Evolutionary conservation across 2,797 vertebrate species (phyloP).

Genomic region (Sphaeramia orbicularis): DNA sequence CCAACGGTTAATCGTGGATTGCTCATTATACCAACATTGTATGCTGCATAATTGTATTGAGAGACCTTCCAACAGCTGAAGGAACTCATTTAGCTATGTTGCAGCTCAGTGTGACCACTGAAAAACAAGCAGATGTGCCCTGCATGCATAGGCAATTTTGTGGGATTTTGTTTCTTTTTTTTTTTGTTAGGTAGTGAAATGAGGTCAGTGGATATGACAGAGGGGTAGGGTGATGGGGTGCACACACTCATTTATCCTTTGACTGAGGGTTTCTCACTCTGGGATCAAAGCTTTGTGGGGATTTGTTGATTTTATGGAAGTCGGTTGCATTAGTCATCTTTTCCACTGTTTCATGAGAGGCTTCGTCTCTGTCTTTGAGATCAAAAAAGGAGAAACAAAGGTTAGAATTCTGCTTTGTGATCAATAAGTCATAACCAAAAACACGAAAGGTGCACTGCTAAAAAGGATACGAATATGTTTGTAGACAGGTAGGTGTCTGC

Average conservation of each 20-base stretch:
- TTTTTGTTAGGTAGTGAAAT: constrained; percentile 20
- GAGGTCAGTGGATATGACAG: constrained; percentile 29
- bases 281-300: constrained; percentile 21
- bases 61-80: constrained; percentile 38
- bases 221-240: constrained; percentile 21
- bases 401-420: too few relatives aligned
- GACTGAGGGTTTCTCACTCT: constrained; percentile 21
- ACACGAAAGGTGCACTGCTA: too few relatives aligned
- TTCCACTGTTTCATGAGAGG: constrained; percentile 33
- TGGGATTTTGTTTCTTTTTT: not conserved
- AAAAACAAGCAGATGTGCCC: constrained; percentile 26
- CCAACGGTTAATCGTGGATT: constrained; percentile 50
- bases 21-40: constrained; percentile 52
- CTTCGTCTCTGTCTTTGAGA: not conserved
- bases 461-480: too few relatives aligned
- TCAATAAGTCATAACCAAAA: too few relatives aligned
- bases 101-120: constrained; percentile 13
- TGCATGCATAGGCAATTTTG: constrained; percentile 19
- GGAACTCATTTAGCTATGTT: constrained; percentile 29
- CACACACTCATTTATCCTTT: constrained; percentile 38
- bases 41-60: constrained; percentile 47
- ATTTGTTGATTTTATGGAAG: not conserved
- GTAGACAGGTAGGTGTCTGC: too few relatives aligned
- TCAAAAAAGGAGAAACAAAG: too few relatives aligned
- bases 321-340: constrained; percentile 27